Conservation (phyloP, 2,888 invertebrate species). For the Dichetophora obliterata region DNA sequence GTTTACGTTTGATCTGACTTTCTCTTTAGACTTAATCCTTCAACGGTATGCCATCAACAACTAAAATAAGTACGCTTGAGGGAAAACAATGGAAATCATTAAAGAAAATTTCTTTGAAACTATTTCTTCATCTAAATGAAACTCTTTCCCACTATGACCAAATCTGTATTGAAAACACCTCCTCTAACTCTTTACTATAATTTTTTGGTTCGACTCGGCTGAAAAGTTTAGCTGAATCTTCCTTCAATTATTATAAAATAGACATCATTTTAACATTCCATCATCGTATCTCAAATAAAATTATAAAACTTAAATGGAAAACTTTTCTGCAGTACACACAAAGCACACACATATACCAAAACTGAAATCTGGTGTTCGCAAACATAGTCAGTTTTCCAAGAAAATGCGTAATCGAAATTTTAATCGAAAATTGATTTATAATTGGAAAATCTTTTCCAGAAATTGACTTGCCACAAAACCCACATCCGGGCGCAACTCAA, state of each 20-base stretch:
- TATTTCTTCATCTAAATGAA: not conserved
- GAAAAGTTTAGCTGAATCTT: not conserved
- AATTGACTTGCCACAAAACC: conserved; percentile 67
- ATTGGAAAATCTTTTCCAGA: conserved; percentile 69
- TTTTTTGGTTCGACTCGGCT: too few species aligned
- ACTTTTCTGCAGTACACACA: conserved; percentile 41
- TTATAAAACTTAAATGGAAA: conserved; percentile 50
- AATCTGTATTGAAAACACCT: not conserved
- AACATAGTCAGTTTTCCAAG: conserved; percentile 33
- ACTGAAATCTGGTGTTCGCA: conserved; percentile 23
- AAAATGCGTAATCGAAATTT: conserved; percentile 67
- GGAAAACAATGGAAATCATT: conserved; percentile 9
- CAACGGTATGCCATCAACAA: not conserved
- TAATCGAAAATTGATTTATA: conserved; percentile 71
- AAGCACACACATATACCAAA: conserved; percentile 17
- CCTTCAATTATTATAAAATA: conserved; percentile 30
- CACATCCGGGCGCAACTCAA: conserved; percentile 46
- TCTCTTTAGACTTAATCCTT: too few species aligned
- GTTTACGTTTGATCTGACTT: too few species aligned
- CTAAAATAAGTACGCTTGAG: not conserved
- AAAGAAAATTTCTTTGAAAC: conserved; percentile 2
- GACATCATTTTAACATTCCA: conserved; percentile 26
- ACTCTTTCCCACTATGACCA: too few species aligned
- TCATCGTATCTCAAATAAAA: conserved; percentile 30
- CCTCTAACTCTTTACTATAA: not conserved